A percentile compares a stretch with the other conserved stretches of the same genome.
These are phyloP conservation scores for Sebastes schlegelii DNA, from an alignment of 2,113 vertebrate genomes.

Conservation along the genomic window DNA sequence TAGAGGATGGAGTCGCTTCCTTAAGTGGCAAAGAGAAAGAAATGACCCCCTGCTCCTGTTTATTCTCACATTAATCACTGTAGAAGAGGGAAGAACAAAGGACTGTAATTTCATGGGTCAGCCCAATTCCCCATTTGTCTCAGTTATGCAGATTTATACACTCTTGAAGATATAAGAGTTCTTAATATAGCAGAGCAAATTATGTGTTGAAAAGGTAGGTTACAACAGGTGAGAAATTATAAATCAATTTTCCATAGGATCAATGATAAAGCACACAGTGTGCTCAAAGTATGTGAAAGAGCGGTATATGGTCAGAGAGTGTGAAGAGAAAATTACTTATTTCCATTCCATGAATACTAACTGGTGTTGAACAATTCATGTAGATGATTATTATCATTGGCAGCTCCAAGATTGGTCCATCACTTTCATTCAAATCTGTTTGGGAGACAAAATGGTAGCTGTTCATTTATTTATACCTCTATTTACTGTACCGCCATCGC, in stretches of 20 bases:
- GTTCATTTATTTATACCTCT: constrained; percentile 77
- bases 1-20: constrained; percentile 21
- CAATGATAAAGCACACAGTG: background rate
- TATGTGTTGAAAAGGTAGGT: background rate
- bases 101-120: constrained; percentile 3
- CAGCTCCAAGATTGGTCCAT: constrained; percentile 14
- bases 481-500: constrained; percentile 44
- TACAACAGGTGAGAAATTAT: background rate
- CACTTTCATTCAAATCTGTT: constrained; percentile 12
- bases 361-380: background rate
- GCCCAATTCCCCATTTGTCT: background rate
- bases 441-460: constrained; percentile 29
- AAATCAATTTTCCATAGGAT: background rate
- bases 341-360: constrained; percentile 34
- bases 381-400: constrained; percentile 9
- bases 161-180: background rate
- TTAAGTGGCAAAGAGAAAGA: constrained; percentile 40
- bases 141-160: constrained; percentile 17
- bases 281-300: background rate
- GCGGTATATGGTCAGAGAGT: background rate
- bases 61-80: constrained; percentile 44
- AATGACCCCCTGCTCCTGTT: constrained; percentile 35
- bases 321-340: constrained; percentile 9
- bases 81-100: constrained; percentile 27
- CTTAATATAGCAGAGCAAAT: constrained; percentile 10